phyloP scores from a whole-genome alignment of 2,797 vertebrate species.

The Champsocephalus esox region DNA sequence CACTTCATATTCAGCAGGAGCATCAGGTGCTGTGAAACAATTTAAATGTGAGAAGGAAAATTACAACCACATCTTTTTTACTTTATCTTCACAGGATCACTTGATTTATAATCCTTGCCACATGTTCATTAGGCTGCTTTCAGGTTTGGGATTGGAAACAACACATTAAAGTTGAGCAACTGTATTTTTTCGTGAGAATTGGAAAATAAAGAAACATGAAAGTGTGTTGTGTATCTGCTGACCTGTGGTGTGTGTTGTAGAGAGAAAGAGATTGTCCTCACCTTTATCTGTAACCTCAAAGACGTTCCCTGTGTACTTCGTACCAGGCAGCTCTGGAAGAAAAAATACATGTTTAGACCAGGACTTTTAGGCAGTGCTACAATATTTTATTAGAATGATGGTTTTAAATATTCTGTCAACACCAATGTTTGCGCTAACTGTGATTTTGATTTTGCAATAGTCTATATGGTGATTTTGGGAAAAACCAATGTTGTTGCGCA shows the following conservation, averaged over 20 bases:
- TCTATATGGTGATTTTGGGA: too few relatives aligned
- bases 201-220: slow-evolving; percentile 28
- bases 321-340: slow-evolving; percentile 86
- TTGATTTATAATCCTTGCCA: slow-evolving; percentile 11
- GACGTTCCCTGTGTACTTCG: slow-evolving; percentile 95
- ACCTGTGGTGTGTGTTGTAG: slow-evolving; percentile 97
- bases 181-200: background rate
- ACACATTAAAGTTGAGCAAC: slow-evolving; percentile 9
- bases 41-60: background rate
- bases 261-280: slow-evolving; percentile 92
- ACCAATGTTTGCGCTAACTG: too few relatives aligned
- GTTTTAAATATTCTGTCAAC: too few relatives aligned
- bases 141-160: slow-evolving; percentile 12
- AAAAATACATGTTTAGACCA: too few relatives aligned
- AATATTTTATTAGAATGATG: too few relatives aligned
- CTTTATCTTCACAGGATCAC: background rate
- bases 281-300: slow-evolving; percentile 92
- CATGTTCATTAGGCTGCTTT: background rate
- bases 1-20: slow-evolving; percentile 87
- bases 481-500: too few relatives aligned
- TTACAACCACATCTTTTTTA: background rate
- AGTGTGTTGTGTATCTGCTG: background rate
- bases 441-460: too few relatives aligned
- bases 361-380: too few relatives aligned
- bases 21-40: slow-evolving; percentile 89